Evolutionary conservation across 2,113 vertebrate genomes (phyloP), one percentile per base, ranked within the genome.

Genomic region (Microtus ochrogaster): DNA sequence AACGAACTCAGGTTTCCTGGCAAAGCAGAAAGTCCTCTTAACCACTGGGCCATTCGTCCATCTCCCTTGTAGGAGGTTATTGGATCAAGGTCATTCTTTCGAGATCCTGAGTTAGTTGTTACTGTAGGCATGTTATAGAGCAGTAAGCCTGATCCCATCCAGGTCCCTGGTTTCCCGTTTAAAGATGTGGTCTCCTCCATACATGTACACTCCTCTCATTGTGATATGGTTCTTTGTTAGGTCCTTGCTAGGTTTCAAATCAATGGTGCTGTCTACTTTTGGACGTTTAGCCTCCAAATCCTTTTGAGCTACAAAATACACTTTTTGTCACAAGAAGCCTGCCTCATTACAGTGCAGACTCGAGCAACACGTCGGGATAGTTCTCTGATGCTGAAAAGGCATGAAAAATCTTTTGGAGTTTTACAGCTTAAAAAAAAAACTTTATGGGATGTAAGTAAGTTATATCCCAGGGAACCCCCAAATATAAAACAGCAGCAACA

Each of bases 391-490:
- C 41, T 82, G 14, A 77, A 96, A 95, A 49, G 92, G 76, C 55
- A 70, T 30, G 26, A 85, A 82, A 95, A 92, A 7, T 58, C 13
- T 28, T 90, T 88, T 94, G 19, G 74, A 94, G 89, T 73, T 89
- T 92, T 89, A n/a, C 4, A 95, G 39, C 83, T 84, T 52, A 94
- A 77, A 83, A 89, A n/a, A n/a, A 8, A 52, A 73, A 82, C 22
- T 90, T 95, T 82, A 81, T 82, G 13, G 13, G 14, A 70, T 82
- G 22, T 79, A n/a, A 87, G 68, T 90, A 63, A 70, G 39, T 63
- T 88, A 73, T 76, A 70, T 72, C 41, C 91, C 73, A 94, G 47
- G 81, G 94, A 94, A 7, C 58, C 55, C 24, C 68, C 94, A 95
- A 63, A 41, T 41, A 26, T 44, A 83, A 63, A 63, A 83, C 13